Evolutionary conservation across 1,140 invertebrate genomes (phyloP).

Genomic region (Zaprionus tsacasi): DNA sequence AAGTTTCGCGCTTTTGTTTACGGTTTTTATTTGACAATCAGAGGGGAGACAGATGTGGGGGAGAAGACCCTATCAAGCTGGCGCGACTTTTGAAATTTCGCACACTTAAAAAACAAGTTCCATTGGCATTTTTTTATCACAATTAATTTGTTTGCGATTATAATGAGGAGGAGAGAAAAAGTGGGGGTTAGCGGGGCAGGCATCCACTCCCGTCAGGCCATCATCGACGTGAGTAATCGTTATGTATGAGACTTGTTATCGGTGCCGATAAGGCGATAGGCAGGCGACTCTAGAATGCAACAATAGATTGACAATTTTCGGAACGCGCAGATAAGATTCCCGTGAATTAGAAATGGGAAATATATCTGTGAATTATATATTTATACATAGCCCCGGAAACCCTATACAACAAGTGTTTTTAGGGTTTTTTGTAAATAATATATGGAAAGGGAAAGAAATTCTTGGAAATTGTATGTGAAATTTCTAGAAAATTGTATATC

Average conservation of each 20-base stretch:
- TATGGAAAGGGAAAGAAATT: background rate
- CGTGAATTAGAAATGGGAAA: slow-evolving; percentile 25
- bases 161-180: background rate
- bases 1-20: slow-evolving; percentile 28
- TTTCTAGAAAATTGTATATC: background rate
- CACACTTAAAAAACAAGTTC: slow-evolving; percentile 66
- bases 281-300: slow-evolving; percentile 21
- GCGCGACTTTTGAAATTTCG: slow-evolving; percentile 48
- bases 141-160: slow-evolving; percentile 28
- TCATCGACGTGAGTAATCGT: slow-evolving; percentile 32
- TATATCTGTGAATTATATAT: slow-evolving; percentile 13
- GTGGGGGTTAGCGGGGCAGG: background rate
- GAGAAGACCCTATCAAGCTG: slow-evolving; percentile 1
- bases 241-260: slow-evolving; percentile 36
- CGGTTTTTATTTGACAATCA: slow-evolving; percentile 3
- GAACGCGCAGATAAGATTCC: slow-evolving; percentile 26
- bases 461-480: background rate
- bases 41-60: background rate
- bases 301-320: slow-evolving; percentile 16
- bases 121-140: slow-evolving; percentile 41
- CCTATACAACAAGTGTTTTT: background rate
- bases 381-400: background rate
- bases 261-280: slow-evolving; percentile 26
- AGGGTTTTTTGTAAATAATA: background rate
- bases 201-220: slow-evolving; percentile 10